Evolutionary conservation across 2,888 invertebrate genomes (phyloP).

Genomic region (Gandaritis pyraliata): DNA sequence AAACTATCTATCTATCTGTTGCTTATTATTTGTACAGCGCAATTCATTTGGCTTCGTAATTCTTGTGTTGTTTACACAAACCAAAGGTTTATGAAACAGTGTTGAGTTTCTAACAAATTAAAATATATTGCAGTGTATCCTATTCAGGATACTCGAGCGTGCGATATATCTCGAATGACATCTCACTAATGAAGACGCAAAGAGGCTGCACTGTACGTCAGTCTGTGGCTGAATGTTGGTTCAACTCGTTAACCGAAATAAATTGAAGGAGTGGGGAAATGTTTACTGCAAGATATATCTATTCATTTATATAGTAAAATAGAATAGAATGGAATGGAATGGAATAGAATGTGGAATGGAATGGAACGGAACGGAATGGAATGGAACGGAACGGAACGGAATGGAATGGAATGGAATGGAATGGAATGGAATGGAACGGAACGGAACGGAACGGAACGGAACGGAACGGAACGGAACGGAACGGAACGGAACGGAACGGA

Average conservation of each 20-base stretch:
- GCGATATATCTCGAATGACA: conserved; percentile 11
- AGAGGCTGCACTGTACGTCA: conserved; percentile 17
- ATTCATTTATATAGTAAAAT: neutral
- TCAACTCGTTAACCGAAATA: conserved; percentile 18
- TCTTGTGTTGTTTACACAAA: neutral
- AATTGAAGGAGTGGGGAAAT: conserved; percentile 6
- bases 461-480: no score
- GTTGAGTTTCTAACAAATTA: neutral
- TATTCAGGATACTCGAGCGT: conserved; percentile 1
- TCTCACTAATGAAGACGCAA: conserved; percentile 24
- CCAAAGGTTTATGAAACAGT: neutral
- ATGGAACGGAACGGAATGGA: no score
- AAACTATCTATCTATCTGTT: no score
- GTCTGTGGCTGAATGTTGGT: conserved; percentile 4
- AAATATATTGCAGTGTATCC: neutral
- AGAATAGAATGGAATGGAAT: no score
- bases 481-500: no score
- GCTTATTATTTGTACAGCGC: no score
- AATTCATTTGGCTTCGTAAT: no score
- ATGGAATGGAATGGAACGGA: no score
- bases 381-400: no score
- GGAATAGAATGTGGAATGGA: no score
- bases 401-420: no score
- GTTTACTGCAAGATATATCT: neutral
- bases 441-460: no score